Percentiles rank a stretch among this genome's conserved stretches.
Evolutionary conservation across 2,797 vertebrate species (phyloP).

Genomic region (Iguana delicatissima): DNA sequence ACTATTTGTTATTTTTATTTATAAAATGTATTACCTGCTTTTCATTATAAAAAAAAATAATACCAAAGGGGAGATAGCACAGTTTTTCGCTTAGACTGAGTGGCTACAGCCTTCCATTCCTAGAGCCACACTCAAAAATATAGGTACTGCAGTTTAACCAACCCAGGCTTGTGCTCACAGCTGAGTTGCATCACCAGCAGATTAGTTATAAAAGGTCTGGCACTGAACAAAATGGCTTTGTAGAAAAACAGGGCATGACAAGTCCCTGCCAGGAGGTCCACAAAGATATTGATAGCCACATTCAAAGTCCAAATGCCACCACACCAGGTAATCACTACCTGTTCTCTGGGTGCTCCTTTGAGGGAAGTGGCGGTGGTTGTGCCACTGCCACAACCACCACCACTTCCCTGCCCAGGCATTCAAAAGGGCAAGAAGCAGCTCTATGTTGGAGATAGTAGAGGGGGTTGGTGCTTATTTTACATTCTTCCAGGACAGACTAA

Average conservation of each 20-base stretch:
- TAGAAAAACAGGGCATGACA: background rate
- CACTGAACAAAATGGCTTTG: background rate
- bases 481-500: no score
- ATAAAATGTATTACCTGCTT: background rate
- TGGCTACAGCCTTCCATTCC: background rate
- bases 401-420: background rate
- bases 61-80: background rate
- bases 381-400: background rate
- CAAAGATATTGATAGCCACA: background rate
- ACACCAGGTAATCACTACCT: no score
- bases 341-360: no score
- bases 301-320: background rate
- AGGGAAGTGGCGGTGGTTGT: no score
- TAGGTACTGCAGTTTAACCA: background rate
- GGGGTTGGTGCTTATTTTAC: no score
- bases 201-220: background rate
- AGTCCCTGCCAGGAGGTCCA: background rate
- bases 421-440: no score
- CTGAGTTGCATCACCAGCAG: no score
- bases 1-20: background rate
- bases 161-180: background rate
- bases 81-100: background rate
- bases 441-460: no score
- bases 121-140: background rate
- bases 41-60: background rate